phyloP scores from a whole-genome alignment of 2,113 vertebrate species.

The Xiphophorus hellerii region DNA sequence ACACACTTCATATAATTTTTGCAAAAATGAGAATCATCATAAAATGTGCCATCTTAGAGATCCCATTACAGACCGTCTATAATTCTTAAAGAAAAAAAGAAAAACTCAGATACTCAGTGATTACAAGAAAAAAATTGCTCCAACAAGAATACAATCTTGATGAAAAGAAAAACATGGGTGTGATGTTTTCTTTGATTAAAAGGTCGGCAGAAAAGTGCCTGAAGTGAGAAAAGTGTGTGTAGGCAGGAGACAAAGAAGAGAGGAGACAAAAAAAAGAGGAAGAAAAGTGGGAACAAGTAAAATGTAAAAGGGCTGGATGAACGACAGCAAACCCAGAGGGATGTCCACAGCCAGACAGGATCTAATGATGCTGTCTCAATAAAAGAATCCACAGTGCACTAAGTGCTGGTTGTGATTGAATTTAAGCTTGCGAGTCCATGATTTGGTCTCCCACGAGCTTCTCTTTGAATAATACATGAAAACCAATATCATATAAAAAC shows the following conservation, averaged over 20 bases:
- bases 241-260: conserved; percentile 2
- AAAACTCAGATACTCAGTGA: background rate
- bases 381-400: conserved; percentile 38
- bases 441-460: background rate
- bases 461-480: background rate
- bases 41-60: conserved; percentile 6
- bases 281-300: conserved; percentile 30
- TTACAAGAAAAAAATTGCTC: background rate
- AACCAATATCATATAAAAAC: background rate
- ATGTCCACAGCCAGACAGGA: conserved; percentile 37
- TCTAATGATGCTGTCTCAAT: conserved; percentile 55
- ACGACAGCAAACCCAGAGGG: conserved; percentile 23
- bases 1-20: background rate
- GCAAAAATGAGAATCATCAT: background rate
- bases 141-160: conserved; percentile 10
- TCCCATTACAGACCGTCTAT: background rate
- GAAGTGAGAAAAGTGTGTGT: conserved; percentile 21
- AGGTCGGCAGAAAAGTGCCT: conserved; percentile 31
- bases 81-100: background rate
- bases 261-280: conserved; percentile 1
- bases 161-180: conserved; percentile 5
- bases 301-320: conserved; percentile 10
- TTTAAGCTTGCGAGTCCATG: conserved; percentile 25
- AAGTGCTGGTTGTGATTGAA: conserved; percentile 18
- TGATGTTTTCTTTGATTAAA: conserved; percentile 32